phyloP scores from a whole-genome alignment of 1,140 invertebrate genomes.

The Papilio xuthus region DNA sequence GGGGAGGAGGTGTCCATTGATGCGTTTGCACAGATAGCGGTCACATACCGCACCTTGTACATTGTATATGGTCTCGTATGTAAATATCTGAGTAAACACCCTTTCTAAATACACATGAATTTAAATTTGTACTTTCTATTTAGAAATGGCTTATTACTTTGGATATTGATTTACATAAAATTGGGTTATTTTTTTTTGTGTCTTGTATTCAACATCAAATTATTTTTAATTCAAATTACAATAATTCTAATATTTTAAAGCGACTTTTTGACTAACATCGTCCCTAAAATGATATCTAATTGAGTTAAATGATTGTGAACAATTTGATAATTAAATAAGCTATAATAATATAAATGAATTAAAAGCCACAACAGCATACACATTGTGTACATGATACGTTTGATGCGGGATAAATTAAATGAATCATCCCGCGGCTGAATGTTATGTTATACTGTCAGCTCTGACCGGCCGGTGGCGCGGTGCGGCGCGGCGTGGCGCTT shows the following conservation, averaged over 20 bases:
- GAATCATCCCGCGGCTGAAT: background rate
- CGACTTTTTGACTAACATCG: no score
- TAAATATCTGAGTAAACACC: background rate
- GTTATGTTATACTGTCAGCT: background rate
- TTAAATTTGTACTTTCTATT: no score
- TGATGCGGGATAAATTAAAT: conserved; percentile 2
- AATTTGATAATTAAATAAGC: background rate
- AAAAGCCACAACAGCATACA: background rate
- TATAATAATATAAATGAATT: background rate
- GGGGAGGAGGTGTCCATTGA: background rate
- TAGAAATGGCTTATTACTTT: no score
- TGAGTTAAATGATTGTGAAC: no score
- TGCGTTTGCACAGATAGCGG: background rate
- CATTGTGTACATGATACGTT: background rate
- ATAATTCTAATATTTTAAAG: no score
- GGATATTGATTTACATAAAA: background rate
- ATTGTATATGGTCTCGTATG: background rate
- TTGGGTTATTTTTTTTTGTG: no score
- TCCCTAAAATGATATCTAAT: no score
- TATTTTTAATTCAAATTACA: no score
- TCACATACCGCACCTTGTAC: background rate
- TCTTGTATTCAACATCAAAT: no score
- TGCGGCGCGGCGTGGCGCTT: no score
- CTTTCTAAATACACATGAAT: no score
- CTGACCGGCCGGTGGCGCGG: background rate